Evolutionary conservation across 2,888 invertebrate genomes (phyloP).

Genomic region (Mesorhabditis sp.): DNA sequence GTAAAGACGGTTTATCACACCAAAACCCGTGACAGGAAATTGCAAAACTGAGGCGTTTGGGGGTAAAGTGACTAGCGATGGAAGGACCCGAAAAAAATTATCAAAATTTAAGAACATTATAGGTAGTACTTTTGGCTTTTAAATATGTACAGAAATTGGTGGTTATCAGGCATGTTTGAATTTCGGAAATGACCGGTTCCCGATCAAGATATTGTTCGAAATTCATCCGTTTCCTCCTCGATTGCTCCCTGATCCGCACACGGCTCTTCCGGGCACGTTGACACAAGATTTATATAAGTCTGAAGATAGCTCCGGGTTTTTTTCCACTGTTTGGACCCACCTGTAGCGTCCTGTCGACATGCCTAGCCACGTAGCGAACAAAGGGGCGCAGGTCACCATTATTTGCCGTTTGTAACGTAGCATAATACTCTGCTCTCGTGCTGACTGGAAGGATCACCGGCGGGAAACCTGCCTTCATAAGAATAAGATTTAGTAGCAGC

Average conservation of each 20-base stretch:
- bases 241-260: neutral
- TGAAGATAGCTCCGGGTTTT: neutral
- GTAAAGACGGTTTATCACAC: neutral
- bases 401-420: conserved; percentile 83
- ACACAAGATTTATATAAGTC: neutral
- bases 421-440: conserved; percentile 67
- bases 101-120: neutral
- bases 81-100: neutral
- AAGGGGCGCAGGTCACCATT: conserved; percentile 91
- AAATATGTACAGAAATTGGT: too few relatives aligned
- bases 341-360: conserved; percentile 42
- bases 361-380: conserved; percentile 82
- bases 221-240: neutral
- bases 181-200: too few relatives aligned
- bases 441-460: conserved; percentile 68
- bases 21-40: neutral
- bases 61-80: neutral
- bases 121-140: too few relatives aligned
- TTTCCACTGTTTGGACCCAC: conserved; percentile 18
- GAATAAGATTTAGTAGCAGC: conserved; percentile 87
- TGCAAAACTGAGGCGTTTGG: too few relatives aligned
- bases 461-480: conserved; percentile 90
- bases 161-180: too few relatives aligned
- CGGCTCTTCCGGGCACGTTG: neutral
- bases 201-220: too few relatives aligned